Percentiles rank a stretch among this genome's conserved stretches.
Conservation (phyloP, 2,113 vertebrate genomes). For the Epinephelus moara region DNA sequence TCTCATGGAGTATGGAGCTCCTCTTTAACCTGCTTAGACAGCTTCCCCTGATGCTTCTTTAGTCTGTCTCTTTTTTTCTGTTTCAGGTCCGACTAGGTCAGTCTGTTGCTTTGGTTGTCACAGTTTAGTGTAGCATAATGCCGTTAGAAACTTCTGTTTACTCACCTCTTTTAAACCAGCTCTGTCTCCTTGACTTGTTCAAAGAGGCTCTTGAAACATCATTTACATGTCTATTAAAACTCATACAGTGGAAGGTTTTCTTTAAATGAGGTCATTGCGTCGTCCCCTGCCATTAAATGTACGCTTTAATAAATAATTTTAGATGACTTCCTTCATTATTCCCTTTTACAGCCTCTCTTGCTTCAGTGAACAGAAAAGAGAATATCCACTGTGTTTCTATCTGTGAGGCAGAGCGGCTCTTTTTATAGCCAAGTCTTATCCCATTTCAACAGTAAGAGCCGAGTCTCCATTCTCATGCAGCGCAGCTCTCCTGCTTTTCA, state of each 20-base stretch:
- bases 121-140: neutral
- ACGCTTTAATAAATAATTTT: neutral
- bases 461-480: conserved; percentile 40
- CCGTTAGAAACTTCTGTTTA: neutral
- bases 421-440: conserved; percentile 35
- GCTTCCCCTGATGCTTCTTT: neutral
- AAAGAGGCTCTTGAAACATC: neutral
- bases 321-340: conserved; percentile 13
- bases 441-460: conserved; percentile 19
- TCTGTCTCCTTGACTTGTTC: neutral
- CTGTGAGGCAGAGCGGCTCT: conserved; percentile 18
- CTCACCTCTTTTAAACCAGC: neutral
- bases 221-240: neutral
- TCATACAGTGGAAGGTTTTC: conserved; percentile 1
- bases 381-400: conserved; percentile 26
- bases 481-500: conserved; percentile 32
- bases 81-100: neutral
- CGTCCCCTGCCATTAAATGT: conserved; percentile 3
- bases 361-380: conserved; percentile 31
- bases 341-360: conserved; percentile 17
- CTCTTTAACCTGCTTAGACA: neutral
- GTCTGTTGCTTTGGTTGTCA: neutral
- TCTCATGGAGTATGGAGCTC: neutral
- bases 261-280: neutral
- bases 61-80: neutral